Conservation (phyloP, 2,113 vertebrate species). For the Mionectes macconnelli region DNA sequence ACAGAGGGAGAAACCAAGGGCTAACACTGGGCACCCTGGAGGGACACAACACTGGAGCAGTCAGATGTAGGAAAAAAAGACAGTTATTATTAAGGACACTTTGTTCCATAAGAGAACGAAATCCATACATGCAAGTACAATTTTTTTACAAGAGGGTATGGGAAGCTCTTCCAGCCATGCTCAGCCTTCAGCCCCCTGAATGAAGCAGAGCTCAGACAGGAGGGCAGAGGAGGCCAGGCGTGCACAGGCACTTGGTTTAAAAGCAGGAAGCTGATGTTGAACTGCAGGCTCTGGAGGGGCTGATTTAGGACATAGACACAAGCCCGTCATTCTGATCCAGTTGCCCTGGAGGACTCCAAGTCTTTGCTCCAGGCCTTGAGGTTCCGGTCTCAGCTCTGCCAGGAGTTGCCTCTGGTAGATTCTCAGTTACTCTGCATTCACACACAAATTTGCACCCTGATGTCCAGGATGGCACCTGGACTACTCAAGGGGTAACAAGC, state of each 20-base stretch:
- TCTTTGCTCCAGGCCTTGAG: not conserved
- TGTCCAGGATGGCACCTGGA: not conserved
- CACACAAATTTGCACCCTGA: not conserved
- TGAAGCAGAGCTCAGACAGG: not conserved
- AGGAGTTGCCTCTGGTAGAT: not conserved
- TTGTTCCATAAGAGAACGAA: not conserved
- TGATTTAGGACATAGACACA: rapidly evolving
- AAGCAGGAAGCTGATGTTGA: not conserved
- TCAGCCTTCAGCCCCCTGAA: not conserved
- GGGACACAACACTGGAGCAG: rapidly evolving
- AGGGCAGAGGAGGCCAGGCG: not conserved
- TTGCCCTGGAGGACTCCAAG: not conserved
- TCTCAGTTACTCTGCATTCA: not conserved
- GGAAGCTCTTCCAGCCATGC: not conserved
- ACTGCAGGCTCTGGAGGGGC: not conserved
- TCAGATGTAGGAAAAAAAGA: not conserved
- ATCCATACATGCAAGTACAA: not conserved
- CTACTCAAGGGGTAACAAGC: not conserved
- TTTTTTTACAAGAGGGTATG: not conserved
- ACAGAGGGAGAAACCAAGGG: rapidly evolving
- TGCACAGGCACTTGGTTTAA: not conserved
- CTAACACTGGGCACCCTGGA: not conserved
- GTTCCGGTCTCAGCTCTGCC: not conserved
- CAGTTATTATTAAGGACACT: not conserved
- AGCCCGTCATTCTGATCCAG: not conserved